These are phyloP conservation scores for Nanger granti DNA, from an alignment of 2,113 vertebrate species.

Conservation along the genomic window DNA sequence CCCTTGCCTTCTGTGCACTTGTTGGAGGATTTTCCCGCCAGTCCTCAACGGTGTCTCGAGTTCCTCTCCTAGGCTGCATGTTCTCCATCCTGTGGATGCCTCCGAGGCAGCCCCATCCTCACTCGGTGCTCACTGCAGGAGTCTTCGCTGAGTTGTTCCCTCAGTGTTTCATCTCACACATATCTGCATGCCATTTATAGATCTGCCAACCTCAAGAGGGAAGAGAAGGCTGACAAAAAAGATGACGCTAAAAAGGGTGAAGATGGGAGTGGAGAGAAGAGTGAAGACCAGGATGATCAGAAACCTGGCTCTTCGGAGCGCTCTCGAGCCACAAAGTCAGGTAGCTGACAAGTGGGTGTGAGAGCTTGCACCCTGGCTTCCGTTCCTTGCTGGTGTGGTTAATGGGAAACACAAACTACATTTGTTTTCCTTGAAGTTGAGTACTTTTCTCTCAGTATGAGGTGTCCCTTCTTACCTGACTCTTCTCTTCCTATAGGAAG, in stretches of 20 bases:
- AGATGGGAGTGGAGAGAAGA: conserved; percentile 81
- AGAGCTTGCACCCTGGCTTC: accelerated
- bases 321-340: conserved; percentile 77
- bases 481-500: conserved; percentile 70
- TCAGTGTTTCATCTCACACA: not conserved
- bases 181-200: conserved; percentile 31
- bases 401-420: not conserved
- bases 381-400: not conserved
- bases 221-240: conserved; percentile 85
- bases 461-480: not conserved
- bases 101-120: not conserved
- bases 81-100: not conserved
- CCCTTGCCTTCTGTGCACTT: not conserved
- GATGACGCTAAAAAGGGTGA: conserved; percentile 81
- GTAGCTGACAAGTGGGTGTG: conserved; percentile 41
- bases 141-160: not conserved
- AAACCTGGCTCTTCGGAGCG: conserved; percentile 77
- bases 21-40: not conserved
- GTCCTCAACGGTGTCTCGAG: not conserved
- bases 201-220: conserved; percentile 76
- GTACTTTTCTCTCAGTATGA: not conserved
- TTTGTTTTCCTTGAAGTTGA: not conserved
- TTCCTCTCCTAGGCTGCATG: not conserved
- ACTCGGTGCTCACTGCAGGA: not conserved
- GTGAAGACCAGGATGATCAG: conserved; percentile 78